Percentiles rank a stretch among this genome's conserved stretches.
Evolutionary conservation across 2,888 invertebrate species (phyloP).

Genomic region (Candidula unifasciata): DNA sequence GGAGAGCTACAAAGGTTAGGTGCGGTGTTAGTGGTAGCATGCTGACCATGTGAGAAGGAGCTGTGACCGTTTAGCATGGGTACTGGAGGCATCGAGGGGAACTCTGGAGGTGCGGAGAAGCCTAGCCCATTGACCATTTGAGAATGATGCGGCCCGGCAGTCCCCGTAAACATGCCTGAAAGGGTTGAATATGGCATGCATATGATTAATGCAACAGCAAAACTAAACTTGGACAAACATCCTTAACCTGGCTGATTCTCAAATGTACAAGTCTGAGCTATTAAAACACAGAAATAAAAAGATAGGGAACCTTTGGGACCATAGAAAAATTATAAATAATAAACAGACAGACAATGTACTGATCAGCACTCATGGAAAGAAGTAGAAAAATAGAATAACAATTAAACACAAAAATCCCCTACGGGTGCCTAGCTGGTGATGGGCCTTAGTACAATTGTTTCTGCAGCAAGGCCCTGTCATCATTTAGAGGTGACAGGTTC

Average conservation of each 20-base stretch:
- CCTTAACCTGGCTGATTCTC: not conserved
- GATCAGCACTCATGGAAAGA: too few species aligned
- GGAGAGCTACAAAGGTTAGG: conserved; percentile 14
- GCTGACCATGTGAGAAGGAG: conserved; percentile 42
- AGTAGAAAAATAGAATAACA: too few species aligned
- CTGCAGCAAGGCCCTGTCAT: too few species aligned
- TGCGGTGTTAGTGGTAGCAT: not conserved
- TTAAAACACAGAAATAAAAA: too few species aligned
- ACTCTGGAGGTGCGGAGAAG: conserved; percentile 26
- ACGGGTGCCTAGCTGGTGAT: too few species aligned
- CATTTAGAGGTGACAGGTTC: too few species aligned
- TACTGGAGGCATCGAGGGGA: conserved; percentile 24
- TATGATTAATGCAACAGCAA: conserved; percentile 1
- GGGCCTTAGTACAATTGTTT: too few species aligned
- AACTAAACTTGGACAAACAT: not conserved
- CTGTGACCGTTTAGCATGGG: conserved; percentile 34
- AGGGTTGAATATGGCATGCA: conserved; percentile 35
- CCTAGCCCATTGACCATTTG: conserved; percentile 38
- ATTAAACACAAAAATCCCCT: too few species aligned
- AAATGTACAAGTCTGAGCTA: not conserved
- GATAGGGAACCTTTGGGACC: too few species aligned
- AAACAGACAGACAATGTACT: too few species aligned
- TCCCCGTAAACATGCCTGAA: conserved; percentile 44
- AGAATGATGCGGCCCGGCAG: conserved; percentile 26
- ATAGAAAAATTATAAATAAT: too few species aligned